Evolutionary conservation across 2,888 invertebrate species (phyloP).

Genomic region (Carpatolechia fugitivella): DNA sequence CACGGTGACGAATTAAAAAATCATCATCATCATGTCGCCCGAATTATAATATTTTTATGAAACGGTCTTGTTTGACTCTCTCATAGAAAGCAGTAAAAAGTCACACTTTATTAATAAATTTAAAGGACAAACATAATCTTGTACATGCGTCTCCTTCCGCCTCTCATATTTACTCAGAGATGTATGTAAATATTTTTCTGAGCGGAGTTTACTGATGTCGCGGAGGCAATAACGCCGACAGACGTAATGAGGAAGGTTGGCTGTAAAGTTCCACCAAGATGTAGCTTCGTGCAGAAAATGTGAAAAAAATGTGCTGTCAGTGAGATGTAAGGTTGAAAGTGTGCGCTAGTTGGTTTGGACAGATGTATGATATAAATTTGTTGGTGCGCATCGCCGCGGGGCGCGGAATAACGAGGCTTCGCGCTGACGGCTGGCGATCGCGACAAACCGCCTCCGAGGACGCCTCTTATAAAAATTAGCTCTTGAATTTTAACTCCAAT

Average conservation of each 20-base stretch:
- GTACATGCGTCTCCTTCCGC: conserved; percentile 33
- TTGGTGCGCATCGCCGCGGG: conserved; percentile 55
- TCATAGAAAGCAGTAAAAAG: conserved; percentile 30
- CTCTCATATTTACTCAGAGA: conserved; percentile 53
- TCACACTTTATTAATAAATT: conserved; percentile 41
- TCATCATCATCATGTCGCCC: too few relatives aligned
- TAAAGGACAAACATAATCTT: conserved; percentile 41
- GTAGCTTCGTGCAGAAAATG: conserved; percentile 22
- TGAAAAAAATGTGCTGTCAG: conserved; percentile 19
- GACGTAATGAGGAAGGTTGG: conserved; percentile 67
- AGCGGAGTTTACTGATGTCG: conserved; percentile 62
- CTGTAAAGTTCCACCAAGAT: conserved; percentile 43
- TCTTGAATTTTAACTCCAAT: conserved; percentile 43
- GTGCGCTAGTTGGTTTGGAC: conserved; percentile 33
- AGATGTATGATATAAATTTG: conserved; percentile 48
- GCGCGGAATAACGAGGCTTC: conserved; percentile 62
- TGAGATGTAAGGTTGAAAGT: conserved; percentile 48
- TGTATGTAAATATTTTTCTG: conserved; percentile 69
- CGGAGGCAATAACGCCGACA: conserved; percentile 64
- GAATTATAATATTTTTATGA: too few relatives aligned
- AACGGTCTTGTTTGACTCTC: too few relatives aligned
- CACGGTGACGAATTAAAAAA: too few relatives aligned
- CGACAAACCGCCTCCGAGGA: conserved; percentile 44
- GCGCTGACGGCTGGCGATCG: conserved; percentile 50
- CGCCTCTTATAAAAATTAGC: conserved; percentile 55